Evolutionary conservation across 2,797 vertebrate genomes (phyloP).

Genomic region (Caiman crocodilus): DNA sequence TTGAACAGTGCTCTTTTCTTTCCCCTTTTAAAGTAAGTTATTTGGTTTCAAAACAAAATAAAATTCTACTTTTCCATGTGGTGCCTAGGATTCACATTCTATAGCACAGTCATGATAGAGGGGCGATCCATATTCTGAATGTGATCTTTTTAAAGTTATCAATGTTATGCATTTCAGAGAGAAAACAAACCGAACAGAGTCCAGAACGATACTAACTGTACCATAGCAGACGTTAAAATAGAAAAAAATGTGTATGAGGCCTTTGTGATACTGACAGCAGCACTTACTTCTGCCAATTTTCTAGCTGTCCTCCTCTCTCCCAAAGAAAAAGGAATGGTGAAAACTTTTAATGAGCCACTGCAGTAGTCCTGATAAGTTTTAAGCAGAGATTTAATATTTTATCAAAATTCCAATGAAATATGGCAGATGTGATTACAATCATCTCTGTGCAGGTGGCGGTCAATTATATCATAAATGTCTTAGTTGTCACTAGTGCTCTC

Average conservation of each 20-base stretch:
- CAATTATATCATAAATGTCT: not conserved
- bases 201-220: not conserved
- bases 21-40: not conserved
- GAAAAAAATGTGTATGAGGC: not conserved
- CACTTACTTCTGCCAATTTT: not conserved
- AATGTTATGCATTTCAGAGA: not conserved
- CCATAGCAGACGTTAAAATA: not conserved
- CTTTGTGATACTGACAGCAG: not conserved
- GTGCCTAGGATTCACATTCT: not conserved
- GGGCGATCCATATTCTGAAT: not conserved
- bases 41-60: slow-evolving; percentile 12
- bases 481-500: not conserved
- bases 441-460: not conserved
- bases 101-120: not conserved
- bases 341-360: not conserved
- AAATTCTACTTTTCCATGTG: not conserved
- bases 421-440: not conserved
- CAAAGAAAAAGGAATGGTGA: accelerated
- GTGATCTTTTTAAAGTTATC: not conserved
- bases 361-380: not conserved
- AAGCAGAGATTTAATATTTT: not conserved
- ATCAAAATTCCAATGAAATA: not conserved
- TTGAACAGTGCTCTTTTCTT: not conserved
- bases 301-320: not conserved
- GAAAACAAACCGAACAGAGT: not conserved